Conservation (phyloP, 1,140 invertebrate genomes). For the Mycetomoellerius zeteki region DNA sequence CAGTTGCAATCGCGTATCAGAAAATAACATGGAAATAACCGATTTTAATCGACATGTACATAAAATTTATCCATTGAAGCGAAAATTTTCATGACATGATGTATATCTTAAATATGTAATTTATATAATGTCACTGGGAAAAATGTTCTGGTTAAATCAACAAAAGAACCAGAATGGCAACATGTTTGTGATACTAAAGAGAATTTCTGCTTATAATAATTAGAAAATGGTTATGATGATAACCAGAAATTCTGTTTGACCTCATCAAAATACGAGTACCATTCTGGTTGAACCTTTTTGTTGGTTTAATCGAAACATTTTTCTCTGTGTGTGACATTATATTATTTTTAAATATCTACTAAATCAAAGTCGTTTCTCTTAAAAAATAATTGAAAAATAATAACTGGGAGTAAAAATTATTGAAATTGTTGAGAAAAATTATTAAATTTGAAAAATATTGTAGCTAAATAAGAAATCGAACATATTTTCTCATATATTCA, state of each 20-base stretch:
- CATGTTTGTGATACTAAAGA: too few relatives aligned
- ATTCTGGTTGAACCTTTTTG: too few relatives aligned
- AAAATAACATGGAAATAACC: constrained; percentile 46
- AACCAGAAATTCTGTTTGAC: too few relatives aligned
- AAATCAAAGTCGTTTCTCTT: neutral
- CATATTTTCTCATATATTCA: neutral
- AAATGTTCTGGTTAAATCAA: too few relatives aligned
- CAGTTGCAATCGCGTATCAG: constrained; percentile 59
- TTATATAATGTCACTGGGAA: neutral
- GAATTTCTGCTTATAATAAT: too few relatives aligned
- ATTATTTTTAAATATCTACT: neutral
- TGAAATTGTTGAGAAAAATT: neutral
- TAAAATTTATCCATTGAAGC: constrained; percentile 23
- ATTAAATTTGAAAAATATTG: neutral
- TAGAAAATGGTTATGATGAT: too few relatives aligned
- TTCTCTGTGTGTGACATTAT: neutral
- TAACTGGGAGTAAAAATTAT: neutral
- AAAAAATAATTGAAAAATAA: constrained; percentile 5
- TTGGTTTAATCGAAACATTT: too few relatives aligned
- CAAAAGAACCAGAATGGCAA: too few relatives aligned
- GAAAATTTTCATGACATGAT: constrained; percentile 18
- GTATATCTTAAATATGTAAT: constrained; percentile 12
- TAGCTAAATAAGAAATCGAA: neutral
- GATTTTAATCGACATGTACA: constrained; percentile 39
- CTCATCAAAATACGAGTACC: too few relatives aligned